phyloP scores from a whole-genome alignment of 1,140 invertebrate species.

The Saxidomus purpurata region DNA sequence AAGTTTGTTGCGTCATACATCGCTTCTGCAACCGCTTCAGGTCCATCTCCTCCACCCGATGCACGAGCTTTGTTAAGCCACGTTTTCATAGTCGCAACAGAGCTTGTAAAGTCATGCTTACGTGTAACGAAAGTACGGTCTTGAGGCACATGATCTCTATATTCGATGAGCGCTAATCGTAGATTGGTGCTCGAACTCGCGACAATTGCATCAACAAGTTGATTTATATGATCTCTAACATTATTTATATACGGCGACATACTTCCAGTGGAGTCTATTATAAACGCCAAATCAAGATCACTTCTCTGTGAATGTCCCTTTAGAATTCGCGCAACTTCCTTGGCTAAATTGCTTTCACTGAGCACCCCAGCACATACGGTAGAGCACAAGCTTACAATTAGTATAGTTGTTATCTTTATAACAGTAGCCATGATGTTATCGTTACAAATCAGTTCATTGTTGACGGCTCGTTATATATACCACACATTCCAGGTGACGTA shows the following conservation, averaged over 20 bases:
- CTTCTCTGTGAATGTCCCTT: neutral
- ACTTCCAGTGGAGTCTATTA: conserved; percentile 57
- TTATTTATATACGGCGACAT: conserved; percentile 53
- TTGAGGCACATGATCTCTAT: conserved; percentile 75
- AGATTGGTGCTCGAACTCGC: conserved; percentile 23
- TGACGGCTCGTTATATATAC: too few species aligned
- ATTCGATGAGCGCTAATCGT: conserved; percentile 62
- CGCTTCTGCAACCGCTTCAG: conserved; percentile 78
- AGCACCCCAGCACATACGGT: too few species aligned
- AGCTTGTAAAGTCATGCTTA: conserved; percentile 75
- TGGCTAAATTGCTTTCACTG: too few species aligned
- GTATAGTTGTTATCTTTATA: too few species aligned
- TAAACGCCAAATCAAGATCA: conserved; percentile 52
- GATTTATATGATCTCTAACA: conserved; percentile 13
- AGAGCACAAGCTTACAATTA: too few species aligned
- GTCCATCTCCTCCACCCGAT: conserved; percentile 75
- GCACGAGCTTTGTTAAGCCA: conserved; percentile 73
- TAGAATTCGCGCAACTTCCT: too few species aligned
- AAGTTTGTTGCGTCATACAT: conserved; percentile 65
- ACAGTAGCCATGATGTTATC: too few species aligned
- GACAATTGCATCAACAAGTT: conserved; percentile 29
- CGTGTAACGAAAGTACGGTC: conserved; percentile 72
- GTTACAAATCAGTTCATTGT: too few species aligned
- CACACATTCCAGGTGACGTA: too few species aligned
- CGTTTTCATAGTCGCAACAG: conserved; percentile 71